phyloP scores from a whole-genome alignment of 2,113 vertebrate genomes.

The Dicrurus megarhynchus region DNA sequence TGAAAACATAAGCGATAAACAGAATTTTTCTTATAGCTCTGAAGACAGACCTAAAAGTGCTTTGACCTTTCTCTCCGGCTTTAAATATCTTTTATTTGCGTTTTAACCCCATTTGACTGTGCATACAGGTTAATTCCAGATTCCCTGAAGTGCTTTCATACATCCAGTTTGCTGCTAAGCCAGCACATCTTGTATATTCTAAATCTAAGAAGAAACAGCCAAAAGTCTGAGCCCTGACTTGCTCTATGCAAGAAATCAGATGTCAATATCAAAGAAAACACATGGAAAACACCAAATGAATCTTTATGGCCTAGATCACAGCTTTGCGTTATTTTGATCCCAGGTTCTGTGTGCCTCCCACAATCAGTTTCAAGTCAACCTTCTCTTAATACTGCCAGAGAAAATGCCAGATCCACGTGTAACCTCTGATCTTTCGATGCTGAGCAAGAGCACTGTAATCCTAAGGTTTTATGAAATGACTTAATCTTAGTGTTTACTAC shows the following conservation, averaged over 20 bases:
- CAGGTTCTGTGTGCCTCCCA: not conserved
- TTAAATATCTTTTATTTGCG: not conserved
- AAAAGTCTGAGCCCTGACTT: not conserved
- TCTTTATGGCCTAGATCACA: conserved; percentile 2
- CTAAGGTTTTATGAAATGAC: conserved; percentile 56
- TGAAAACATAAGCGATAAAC: not conserved
- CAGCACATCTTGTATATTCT: not conserved
- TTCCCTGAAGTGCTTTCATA: not conserved
- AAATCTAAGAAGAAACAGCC: not conserved
- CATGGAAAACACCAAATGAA: not conserved
- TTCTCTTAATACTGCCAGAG: conserved; percentile 13
- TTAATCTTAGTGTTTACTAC: conserved; percentile 59
- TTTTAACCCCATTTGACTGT: not conserved
- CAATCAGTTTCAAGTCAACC: conserved; percentile 13
- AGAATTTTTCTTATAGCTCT: not conserved
- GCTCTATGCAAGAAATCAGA: conserved; percentile 34
- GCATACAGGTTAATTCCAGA: not conserved
- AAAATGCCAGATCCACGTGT: conserved; percentile 4
- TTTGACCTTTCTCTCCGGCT: not conserved
- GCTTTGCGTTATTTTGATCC: conserved; percentile 16
- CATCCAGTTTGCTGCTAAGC: not conserved
- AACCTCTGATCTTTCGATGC: conserved; percentile 55
- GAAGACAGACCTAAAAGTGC: not conserved
- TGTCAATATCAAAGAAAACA: conserved; percentile 22
- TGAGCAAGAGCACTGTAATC: conserved; percentile 37